A percentile compares a stretch with the other conserved stretches of the same genome.
Evolutionary conservation across 2,797 vertebrate genomes (phyloP).

Genomic region (Lithobates pipiens): DNA sequence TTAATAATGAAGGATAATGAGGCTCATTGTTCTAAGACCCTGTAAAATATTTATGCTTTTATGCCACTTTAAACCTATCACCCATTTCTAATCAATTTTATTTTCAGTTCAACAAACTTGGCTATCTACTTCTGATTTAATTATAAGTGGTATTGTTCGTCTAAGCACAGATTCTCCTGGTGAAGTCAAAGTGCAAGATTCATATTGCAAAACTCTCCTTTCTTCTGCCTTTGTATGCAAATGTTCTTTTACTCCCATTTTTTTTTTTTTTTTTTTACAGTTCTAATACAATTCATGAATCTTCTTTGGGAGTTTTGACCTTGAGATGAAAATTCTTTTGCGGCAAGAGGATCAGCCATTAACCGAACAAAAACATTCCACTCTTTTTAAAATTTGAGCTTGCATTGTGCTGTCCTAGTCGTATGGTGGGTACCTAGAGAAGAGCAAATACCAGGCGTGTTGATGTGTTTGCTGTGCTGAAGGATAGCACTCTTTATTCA

Average conservation of each 20-base stretch:
- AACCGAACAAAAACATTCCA: constrained; percentile 60
- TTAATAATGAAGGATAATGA: constrained; percentile 53
- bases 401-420: constrained; percentile 45
- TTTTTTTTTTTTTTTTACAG: constrained; percentile 37
- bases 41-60: constrained; percentile 47
- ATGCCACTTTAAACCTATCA: constrained; percentile 46
- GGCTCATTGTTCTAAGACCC: constrained; percentile 50
- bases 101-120: constrained; percentile 55
- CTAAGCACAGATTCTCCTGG: constrained; percentile 39
- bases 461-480: constrained; percentile 55
- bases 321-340: constrained; percentile 52
- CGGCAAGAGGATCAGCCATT: constrained; percentile 51
- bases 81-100: constrained; percentile 53
- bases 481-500: constrained; percentile 58
- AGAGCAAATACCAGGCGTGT: constrained; percentile 47
- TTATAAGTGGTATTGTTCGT: constrained; percentile 53
- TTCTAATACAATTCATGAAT: constrained; percentile 49
- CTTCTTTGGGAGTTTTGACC: constrained; percentile 55
- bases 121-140: constrained; percentile 56
- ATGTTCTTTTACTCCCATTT: constrained; percentile 42
- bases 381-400: constrained; percentile 51
- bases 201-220: constrained; percentile 56
- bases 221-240: constrained; percentile 60
- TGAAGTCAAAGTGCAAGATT: constrained; percentile 52
- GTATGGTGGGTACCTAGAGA: constrained; percentile 27